Evolutionary conservation across 2,888 invertebrate species (phyloP), one percentile per base, ranked within the genome.

Genomic region (Eupithecia tripunctaria): DNA sequence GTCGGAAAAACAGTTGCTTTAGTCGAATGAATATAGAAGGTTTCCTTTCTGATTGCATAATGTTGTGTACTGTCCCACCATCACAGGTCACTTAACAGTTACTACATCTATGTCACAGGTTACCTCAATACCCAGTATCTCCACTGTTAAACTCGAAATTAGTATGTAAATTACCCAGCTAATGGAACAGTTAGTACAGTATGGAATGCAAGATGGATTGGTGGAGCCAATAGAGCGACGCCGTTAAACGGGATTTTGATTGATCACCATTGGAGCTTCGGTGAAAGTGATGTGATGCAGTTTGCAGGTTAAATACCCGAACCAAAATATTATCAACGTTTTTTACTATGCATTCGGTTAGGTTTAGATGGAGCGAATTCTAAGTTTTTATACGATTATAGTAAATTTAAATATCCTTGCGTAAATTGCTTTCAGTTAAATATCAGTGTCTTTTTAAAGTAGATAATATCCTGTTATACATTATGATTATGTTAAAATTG

Each of bases 241-340:
- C 80, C 86, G 81, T 85, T 85, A 83, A 89, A 91, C 88, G 89
- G 90, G 89, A 87, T 87, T 89, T 89, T 91, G 91, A 91, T 91
- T 89, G 90, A 91, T 91, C 83, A 87, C 88, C 86, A 73, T 74
- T 3, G 21, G 8, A 25, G 56, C 25, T 56, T 56, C 5, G 0
- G 25, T 25, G 25, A 56, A 56, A 56, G 25, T 21, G 25, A 56
- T 29, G 29, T 29, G 36, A 63, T 63, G 62, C 32, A 56, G 25
- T 25, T 56, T 56, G 25, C 56, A 25, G 21, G 56, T 25, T 56
- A 56, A 56, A 56, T 25, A 25, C 56, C 21, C 12, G 25, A 14
- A 1, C 14, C 5, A 56, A 12, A 14, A 56, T 10, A 5, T 8
- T n/a, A 8, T n/a, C n/a, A 6, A 21, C n/a, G n/a, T 18, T n/a